Evolutionary conservation across 2,797 vertebrate species (phyloP).

Genomic region (Pangasius macronema): DNA sequence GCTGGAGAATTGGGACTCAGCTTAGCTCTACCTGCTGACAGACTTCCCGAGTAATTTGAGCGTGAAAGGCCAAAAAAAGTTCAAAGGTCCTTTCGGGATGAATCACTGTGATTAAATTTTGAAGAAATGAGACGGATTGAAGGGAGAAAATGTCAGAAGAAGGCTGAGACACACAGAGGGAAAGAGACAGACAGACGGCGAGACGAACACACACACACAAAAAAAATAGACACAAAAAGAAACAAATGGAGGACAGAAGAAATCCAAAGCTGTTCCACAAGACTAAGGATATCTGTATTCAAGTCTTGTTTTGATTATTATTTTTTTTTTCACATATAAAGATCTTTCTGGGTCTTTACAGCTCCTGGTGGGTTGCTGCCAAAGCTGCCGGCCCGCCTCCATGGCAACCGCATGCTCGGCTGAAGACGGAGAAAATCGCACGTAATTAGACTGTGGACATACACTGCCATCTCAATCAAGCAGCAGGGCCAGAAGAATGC

Average conservation of each 20-base stretch:
- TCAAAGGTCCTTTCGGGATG: not conserved
- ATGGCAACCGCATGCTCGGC: conserved; percentile 65
- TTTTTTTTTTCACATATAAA: conserved; percentile 21
- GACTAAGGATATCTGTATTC: conserved; percentile 22
- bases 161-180: not conserved
- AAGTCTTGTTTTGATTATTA: conserved; percentile 22
- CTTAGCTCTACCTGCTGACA: not conserved
- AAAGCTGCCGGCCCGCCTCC: conserved; percentile 58
- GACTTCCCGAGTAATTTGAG: conserved; percentile 9
- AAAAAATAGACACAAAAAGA: not conserved
- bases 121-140: conserved; percentile 16
- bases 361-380: conserved; percentile 33
- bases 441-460: conserved; percentile 72
- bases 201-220: not conserved
- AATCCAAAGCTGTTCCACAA: conserved; percentile 17
- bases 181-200: not conserved
- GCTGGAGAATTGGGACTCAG: conserved; percentile 10
- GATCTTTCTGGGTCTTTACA: conserved; percentile 50
- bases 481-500: conserved; percentile 42
- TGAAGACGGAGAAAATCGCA: conserved; percentile 66
- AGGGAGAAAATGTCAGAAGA: conserved; percentile 8
- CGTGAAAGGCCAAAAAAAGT: conserved; percentile 9
- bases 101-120: not conserved
- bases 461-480: conserved; percentile 65
- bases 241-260: conserved; percentile 4